A percentile compares a stretch with the other conserved stretches of the same genome.
phyloP scores from a whole-genome alignment of 2,888 invertebrate species.

The Drosophila anomelani region DNA sequence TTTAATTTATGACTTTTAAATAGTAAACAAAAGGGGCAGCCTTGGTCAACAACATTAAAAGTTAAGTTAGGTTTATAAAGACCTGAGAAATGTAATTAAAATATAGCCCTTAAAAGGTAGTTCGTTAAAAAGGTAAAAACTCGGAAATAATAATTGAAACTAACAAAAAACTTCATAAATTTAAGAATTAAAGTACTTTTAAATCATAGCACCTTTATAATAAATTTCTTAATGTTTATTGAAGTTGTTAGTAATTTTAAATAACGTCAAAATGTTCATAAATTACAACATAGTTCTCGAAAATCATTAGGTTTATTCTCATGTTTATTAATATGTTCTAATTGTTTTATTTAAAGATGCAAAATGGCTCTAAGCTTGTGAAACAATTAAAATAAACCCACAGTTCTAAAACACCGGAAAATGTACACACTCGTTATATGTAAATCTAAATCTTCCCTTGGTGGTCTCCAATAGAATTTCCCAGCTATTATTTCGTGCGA shows the following conservation, averaged over 20 bases:
- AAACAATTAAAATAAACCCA: background rate
- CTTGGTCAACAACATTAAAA: background rate
- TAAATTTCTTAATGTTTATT: background rate
- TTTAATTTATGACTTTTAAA: background rate
- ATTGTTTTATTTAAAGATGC: background rate
- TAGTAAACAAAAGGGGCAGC: background rate
- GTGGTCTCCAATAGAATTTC: slow-evolving; percentile 12
- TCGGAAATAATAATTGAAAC: background rate
- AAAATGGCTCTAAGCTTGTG: background rate
- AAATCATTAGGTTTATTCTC: no score
- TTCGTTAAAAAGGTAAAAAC: background rate
- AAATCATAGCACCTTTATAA: background rate
- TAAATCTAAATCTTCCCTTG: slow-evolving; percentile 1
- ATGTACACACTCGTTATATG: background rate
- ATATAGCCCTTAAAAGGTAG: background rate
- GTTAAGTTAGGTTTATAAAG: background rate
- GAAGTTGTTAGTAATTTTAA: background rate
- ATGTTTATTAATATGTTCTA: background rate
- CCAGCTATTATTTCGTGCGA: slow-evolving; percentile 19
- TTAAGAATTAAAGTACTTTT: background rate
- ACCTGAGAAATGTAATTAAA: no score
- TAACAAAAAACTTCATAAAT: background rate
- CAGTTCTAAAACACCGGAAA: slow-evolving; percentile 4
- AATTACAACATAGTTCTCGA: no score
- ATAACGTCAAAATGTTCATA: no score